Evolutionary conservation across 2,797 vertebrate species (phyloP).

Genomic region (Myripristis jacobus): DNA sequence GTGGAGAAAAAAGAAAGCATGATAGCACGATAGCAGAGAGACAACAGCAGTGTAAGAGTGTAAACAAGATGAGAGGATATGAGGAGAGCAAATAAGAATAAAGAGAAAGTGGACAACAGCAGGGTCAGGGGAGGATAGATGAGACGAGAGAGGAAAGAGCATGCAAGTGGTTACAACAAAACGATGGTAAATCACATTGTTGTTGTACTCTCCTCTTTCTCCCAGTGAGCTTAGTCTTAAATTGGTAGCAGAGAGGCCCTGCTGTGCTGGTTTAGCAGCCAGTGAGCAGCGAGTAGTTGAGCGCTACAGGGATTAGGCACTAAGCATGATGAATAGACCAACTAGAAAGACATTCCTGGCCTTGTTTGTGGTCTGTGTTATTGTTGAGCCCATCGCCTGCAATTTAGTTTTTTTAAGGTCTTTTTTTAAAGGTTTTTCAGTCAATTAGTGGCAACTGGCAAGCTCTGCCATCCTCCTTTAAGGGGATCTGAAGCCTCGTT

Average conservation of each 20-base stretch:
- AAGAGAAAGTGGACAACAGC: no score
- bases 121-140: slow-evolving; percentile 52
- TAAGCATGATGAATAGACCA: slow-evolving; percentile 76
- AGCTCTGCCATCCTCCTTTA: slow-evolving; percentile 72
- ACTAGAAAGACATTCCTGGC: slow-evolving; percentile 76
- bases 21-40: no score
- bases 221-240: slow-evolving; percentile 70
- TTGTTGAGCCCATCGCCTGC: slow-evolving; percentile 71
- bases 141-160: slow-evolving; percentile 50
- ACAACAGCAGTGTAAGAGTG: no score
- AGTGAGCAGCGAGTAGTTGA: slow-evolving; percentile 59
- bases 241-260: slow-evolving; percentile 77
- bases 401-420: slow-evolving; percentile 63
- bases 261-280: slow-evolving; percentile 73
- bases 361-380: slow-evolving; percentile 79
- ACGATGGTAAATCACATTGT: slow-evolving; percentile 71
- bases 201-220: slow-evolving; percentile 67
- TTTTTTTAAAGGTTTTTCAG: slow-evolving; percentile 68
- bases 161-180: slow-evolving; percentile 64
- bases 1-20: no score
- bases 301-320: slow-evolving; percentile 62
- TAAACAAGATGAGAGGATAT: slow-evolving; percentile 41
- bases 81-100: no score
- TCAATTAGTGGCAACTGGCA: slow-evolving; percentile 80
- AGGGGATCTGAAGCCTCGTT: slow-evolving; percentile 76